Conservation (phyloP, 1,140 invertebrate species). For the Watersipora subatra region DNA sequence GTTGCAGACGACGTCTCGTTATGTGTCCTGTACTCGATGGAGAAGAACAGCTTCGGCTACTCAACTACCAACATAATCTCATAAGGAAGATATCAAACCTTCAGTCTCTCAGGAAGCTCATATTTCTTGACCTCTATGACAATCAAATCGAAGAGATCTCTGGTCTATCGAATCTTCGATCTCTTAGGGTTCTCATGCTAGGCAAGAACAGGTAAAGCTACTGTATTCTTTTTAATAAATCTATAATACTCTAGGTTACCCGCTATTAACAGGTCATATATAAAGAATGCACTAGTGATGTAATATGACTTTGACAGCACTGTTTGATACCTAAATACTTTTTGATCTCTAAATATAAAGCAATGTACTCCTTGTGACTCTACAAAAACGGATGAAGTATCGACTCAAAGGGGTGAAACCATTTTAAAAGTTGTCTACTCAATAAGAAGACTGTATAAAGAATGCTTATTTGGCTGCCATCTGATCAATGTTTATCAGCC, state of each 20-base stretch:
- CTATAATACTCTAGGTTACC: not conserved
- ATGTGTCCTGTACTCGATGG: conserved; percentile 57
- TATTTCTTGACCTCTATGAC: conserved; percentile 83
- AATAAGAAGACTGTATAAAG: too few species aligned
- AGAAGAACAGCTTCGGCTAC: conserved; percentile 60
- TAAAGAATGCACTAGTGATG: too few species aligned
- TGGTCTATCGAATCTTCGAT: conserved; percentile 57
- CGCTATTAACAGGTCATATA: too few species aligned
- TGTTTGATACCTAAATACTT: too few species aligned
- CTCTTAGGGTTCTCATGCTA: conserved; percentile 66
- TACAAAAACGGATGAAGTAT: too few species aligned
- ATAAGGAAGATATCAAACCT: conserved; percentile 60
- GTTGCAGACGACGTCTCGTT: conserved; percentile 33
- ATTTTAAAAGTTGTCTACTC: too few species aligned
- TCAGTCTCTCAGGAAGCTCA: conserved; percentile 53
- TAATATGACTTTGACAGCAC: too few species aligned
- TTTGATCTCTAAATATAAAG: too few species aligned
- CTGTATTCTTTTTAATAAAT: conserved; percentile 3
- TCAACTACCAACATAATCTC: conserved; percentile 80
- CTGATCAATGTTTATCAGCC: too few species aligned
- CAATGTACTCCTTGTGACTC: too few species aligned
- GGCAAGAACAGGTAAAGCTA: conserved; percentile 63
- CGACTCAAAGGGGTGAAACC: too few species aligned
- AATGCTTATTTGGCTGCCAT: too few species aligned
- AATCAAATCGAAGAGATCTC: conserved; percentile 77